Conservation (phyloP, 2,113 vertebrate genomes). For the Microtus montanus region DNA sequence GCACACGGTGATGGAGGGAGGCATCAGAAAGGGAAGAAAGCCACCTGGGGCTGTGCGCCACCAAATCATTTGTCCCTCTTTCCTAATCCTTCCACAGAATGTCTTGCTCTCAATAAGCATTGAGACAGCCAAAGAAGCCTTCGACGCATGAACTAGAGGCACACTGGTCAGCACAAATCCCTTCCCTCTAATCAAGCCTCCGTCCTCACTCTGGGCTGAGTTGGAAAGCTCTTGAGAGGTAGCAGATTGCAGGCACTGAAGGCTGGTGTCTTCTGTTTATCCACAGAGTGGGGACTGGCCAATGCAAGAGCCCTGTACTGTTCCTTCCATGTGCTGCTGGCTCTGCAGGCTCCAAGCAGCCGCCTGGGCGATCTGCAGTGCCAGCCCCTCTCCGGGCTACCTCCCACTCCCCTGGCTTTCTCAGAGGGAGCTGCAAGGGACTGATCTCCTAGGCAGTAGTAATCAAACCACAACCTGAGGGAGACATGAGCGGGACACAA, state of each 20-base stretch:
- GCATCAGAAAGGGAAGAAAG: conserved; percentile 31
- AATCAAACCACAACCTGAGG: not conserved
- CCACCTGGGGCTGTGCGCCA: conserved; percentile 10
- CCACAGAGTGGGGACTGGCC: conserved; percentile 76
- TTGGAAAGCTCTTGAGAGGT: conserved; percentile 76
- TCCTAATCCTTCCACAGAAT: conserved; percentile 40
- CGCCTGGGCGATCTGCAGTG: not conserved
- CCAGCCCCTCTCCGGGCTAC: conserved; percentile 29
- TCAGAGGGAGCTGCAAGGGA: not conserved
- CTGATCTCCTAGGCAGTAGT: not conserved
- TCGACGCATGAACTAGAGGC: not conserved
- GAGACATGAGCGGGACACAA: not conserved
- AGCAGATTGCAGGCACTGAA: conserved; percentile 78
- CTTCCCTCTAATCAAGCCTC: conserved; percentile 8
- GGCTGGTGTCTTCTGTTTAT: conserved; percentile 80
- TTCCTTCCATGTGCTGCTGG: conserved; percentile 76
- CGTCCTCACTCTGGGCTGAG: conserved; percentile 63
- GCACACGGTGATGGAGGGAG: conserved; percentile 19
- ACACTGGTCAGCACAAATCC: not conserved
- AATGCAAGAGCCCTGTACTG: conserved; percentile 51
- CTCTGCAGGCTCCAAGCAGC: conserved; percentile 37
- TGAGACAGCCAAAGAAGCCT: not conserved
- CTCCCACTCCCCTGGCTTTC: conserved; percentile 16
- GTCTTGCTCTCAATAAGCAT: conserved; percentile 42
- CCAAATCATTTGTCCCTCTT: not conserved